A percentile compares a stretch with the other conserved stretches of the same genome.
phyloP scores from a whole-genome alignment of 2,113 vertebrate genomes.

The Solenodon paradoxus region DNA sequence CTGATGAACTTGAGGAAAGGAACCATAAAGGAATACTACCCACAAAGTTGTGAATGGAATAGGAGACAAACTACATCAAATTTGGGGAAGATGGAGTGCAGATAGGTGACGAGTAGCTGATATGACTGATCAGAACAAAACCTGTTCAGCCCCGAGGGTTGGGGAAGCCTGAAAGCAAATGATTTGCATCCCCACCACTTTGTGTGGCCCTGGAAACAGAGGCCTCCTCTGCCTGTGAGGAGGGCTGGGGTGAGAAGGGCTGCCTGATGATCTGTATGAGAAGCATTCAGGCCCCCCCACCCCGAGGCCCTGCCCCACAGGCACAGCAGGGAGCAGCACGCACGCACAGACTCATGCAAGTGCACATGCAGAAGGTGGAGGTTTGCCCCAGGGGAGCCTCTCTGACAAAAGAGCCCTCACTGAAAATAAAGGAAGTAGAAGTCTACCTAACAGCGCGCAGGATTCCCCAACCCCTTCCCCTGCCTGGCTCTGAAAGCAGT shows the following conservation, averaged over 20 bases:
- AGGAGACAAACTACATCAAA: background rate
- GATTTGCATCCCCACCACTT: no score
- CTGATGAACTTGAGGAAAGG: background rate
- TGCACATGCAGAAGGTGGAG: background rate
- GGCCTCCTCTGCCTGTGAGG: background rate
- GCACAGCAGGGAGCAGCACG: no score
- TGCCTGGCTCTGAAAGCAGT: background rate
- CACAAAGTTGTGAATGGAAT: background rate
- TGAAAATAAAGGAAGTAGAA: background rate
- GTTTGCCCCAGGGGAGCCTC: background rate
- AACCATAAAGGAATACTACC: background rate
- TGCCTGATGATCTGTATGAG: background rate
- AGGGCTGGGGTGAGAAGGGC: fast-evolving
- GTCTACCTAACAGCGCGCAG: background rate
- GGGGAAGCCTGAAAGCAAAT: background rate
- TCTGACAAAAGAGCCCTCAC: background rate
- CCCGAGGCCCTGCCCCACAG: fast-evolving
- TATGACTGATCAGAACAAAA: background rate
- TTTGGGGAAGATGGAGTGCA: background rate
- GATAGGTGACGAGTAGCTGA: background rate
- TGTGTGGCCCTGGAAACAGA: fast-evolving
- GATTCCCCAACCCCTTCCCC: background rate
- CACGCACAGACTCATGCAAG: no score
- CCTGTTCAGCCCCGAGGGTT: background rate
- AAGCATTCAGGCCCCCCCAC: background rate